These are phyloP conservation scores for Antechinus flavipes DNA, from an alignment of 2,113 vertebrate genomes.

Conservation along the genomic window DNA sequence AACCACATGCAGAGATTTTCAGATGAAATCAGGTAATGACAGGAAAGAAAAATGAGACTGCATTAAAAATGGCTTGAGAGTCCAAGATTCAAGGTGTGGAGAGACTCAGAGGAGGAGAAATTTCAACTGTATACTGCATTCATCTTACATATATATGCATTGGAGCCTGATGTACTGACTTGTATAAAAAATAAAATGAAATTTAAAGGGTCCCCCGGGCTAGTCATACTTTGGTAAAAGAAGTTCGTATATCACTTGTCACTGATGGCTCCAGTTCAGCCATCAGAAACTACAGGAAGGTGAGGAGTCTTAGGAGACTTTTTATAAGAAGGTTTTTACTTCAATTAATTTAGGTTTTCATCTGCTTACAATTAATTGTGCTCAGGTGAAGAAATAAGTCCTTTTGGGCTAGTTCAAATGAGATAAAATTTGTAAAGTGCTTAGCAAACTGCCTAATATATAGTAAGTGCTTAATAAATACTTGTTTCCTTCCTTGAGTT, in stretches of 20 bases:
- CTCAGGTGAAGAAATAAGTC: not conserved
- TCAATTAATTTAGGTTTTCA: conserved; percentile 27
- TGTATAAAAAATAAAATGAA: conserved; percentile 32
- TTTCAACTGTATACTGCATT: conserved; percentile 36
- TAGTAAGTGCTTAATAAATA: not conserved
- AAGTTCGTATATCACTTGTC: conserved; percentile 17
- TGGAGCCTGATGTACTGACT: conserved; percentile 45
- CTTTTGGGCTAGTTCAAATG: not conserved
- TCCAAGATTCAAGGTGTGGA: conserved; percentile 58
- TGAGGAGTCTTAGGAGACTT: conserved; percentile 15
- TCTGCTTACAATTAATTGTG: conserved; percentile 3
- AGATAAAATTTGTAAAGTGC: not conserved
- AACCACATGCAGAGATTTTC: conserved; percentile 76
- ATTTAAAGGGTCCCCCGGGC: conserved; percentile 50
- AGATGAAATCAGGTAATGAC: conserved; percentile 81
- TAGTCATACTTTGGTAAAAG: conserved; percentile 6
- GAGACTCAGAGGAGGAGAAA: conserved; percentile 61
- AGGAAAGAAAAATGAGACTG: conserved; percentile 79
- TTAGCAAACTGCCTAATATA: not conserved
- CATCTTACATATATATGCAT: not conserved
- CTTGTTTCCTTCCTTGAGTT: not conserved
- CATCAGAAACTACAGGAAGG: not conserved
- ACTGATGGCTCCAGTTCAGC: not conserved
- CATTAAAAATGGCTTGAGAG: conserved; percentile 57
- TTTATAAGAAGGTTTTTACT: conserved; percentile 42